These are phyloP conservation scores for Furcifer pardalis DNA, from an alignment of 2,797 vertebrate genomes.

Conservation along the genomic window DNA sequence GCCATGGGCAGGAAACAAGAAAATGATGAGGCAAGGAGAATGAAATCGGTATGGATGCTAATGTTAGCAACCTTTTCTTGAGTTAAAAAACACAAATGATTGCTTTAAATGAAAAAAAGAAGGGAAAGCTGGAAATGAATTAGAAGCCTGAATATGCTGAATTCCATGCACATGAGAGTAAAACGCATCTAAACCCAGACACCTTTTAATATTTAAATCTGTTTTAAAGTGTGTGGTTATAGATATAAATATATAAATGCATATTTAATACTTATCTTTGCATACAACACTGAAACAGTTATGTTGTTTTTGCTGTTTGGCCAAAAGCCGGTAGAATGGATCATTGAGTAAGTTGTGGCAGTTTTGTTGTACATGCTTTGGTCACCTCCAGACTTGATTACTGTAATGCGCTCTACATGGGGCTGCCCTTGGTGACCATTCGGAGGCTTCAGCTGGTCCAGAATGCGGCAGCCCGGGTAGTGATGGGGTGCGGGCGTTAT, in stretches of 20 bases:
- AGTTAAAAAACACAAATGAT: constrained; percentile 72
- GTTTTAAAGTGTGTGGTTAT: constrained; percentile 28
- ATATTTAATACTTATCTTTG: constrained; percentile 43
- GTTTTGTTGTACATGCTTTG: not conserved
- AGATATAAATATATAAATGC: too few species aligned
- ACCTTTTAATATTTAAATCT: constrained; percentile 43
- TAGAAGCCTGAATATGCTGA: constrained; percentile 55
- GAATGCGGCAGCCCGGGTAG: too few species aligned
- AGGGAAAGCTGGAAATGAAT: constrained; percentile 58
- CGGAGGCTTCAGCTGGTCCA: too few species aligned
- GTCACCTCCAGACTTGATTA: too few species aligned
- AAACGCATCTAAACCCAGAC: constrained; percentile 26
- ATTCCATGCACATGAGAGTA: constrained; percentile 12
- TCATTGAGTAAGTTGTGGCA: not conserved
- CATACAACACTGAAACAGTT: constrained; percentile 27
- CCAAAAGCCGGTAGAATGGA: not conserved
- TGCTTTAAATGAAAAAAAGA: constrained; percentile 55
- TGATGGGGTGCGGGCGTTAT: too few species aligned
- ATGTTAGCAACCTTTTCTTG: constrained; percentile 66
- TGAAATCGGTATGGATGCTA: constrained; percentile 68
- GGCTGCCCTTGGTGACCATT: too few species aligned
- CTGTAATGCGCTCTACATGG: too few species aligned
- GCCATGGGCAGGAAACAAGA: constrained; percentile 74
- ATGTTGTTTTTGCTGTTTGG: constrained; percentile 19
- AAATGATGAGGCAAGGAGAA: constrained; percentile 74